These are phyloP conservation scores for Mactra quadrangularis DNA, from an alignment of 1,140 invertebrate species.

Conservation along the genomic window DNA sequence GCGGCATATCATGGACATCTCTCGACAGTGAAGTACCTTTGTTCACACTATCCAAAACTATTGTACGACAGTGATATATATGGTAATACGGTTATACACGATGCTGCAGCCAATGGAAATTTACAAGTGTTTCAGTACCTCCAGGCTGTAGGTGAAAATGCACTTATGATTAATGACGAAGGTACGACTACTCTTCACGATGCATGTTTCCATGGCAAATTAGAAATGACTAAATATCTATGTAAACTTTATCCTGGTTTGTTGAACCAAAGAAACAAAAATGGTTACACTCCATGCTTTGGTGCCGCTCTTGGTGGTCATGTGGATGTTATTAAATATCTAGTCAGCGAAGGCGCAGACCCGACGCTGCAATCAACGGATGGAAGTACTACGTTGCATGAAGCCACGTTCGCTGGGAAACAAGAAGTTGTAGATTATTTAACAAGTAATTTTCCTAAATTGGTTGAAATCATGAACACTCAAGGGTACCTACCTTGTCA, in stretches of 20 bases:
- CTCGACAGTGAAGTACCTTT: background rate
- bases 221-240: conserved; percentile 37
- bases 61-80: conserved; percentile 1
- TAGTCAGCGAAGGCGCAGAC: conserved; percentile 7
- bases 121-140: conserved; percentile 6
- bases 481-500: conserved; percentile 28
- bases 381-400: conserved; percentile 37
- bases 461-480: conserved; percentile 13
- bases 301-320: conserved; percentile 39
- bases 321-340: conserved; percentile 26
- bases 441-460: conserved; percentile 3
- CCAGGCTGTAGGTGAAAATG: background rate
- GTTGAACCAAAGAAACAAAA: conserved; percentile 1
- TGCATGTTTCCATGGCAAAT: conserved; percentile 34
- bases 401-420: conserved; percentile 32
- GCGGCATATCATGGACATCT: conserved; percentile 1
- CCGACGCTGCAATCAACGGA: background rate
- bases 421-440: conserved; percentile 22
- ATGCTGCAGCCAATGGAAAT: conserved; percentile 41
- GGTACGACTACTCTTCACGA: conserved; percentile 21
- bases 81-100: conserved; percentile 37
- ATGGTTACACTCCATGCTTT: conserved; percentile 21
- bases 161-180: background rate
- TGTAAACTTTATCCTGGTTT: background rate
- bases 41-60: background rate